These are phyloP conservation scores for Tetragonisca angustula DNA, from an alignment of 2,888 invertebrate genomes.

Conservation along the genomic window DNA sequence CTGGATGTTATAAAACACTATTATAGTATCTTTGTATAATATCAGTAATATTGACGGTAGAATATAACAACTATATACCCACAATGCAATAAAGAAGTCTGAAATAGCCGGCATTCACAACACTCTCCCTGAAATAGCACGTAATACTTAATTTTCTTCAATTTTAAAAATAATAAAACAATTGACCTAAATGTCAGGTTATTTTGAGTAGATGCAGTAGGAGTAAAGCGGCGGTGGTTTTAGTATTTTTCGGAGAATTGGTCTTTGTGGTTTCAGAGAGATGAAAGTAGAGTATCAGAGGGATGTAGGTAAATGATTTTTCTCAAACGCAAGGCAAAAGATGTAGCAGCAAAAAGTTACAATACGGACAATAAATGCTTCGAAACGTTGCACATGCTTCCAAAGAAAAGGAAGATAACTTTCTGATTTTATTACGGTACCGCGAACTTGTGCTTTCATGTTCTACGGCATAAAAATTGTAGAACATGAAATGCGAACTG, in stretches of 20 bases:
- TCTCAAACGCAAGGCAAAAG: conserved; percentile 19
- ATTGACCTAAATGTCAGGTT: no score
- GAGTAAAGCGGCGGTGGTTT: conserved; percentile 6
- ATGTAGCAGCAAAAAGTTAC: conserved; percentile 20
- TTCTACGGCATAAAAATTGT: conserved; percentile 3
- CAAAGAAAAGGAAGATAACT: conserved; percentile 25
- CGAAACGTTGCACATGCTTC: conserved; percentile 28
- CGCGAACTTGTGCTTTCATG: neutral
- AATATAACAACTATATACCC: no score
- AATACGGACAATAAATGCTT: conserved; percentile 40
- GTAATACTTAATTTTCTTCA: no score
- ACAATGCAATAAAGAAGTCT: no score
- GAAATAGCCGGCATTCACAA: no score
- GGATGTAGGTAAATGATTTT: conserved; percentile 35
- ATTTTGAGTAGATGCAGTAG: conserved; percentile 28
- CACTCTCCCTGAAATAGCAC: no score
- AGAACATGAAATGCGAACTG: neutral
- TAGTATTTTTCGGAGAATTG: conserved; percentile 19
- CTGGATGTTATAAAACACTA: no score
- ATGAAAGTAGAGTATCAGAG: conserved; percentile 42
- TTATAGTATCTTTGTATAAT: no score
- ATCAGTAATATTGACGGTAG: no score
- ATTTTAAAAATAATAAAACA: no score
- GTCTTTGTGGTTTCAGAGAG: conserved; percentile 27
- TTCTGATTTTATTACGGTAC: conserved; percentile 25